These are phyloP conservation scores for Dicrostonyx torquatus DNA, from an alignment of 2,797 vertebrate species.

Conservation along the genomic window DNA sequence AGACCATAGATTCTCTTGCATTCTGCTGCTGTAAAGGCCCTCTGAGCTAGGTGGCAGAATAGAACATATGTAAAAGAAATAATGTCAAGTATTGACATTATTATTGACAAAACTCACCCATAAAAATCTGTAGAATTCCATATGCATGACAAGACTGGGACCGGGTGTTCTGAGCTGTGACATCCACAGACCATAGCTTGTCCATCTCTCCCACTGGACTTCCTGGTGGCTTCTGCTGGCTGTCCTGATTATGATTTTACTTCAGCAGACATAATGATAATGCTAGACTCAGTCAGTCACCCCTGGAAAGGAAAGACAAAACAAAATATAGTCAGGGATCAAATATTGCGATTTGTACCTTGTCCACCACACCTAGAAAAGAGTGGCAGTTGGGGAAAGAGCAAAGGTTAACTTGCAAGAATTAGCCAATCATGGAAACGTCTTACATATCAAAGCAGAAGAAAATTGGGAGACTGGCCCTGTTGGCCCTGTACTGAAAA, in stretches of 20 bases:
- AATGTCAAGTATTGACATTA: background rate
- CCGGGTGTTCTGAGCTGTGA: rapidly evolving
- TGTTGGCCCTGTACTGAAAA: background rate
- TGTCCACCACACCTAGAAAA: background rate
- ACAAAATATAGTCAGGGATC: background rate
- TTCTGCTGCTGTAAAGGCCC: rapidly evolving
- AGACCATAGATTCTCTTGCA: rapidly evolving
- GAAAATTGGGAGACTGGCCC: background rate
- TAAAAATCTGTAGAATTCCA: background rate
- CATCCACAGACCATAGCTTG: background rate
- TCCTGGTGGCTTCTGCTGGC: rapidly evolving
- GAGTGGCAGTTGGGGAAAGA: background rate
- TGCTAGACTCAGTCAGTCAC: background rate
- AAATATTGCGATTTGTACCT: background rate
- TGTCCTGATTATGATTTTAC: no score
- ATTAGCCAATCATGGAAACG: background rate
- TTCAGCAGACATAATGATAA: background rate
- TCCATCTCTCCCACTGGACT: background rate
- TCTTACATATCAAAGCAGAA: background rate
- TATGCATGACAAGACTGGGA: rapidly evolving
- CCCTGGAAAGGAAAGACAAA: background rate
- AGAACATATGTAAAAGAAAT: background rate
- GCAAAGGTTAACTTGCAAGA: background rate
- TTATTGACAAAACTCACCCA: background rate
- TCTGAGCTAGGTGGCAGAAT: background rate